Conservation (phyloP, 2,797 vertebrate genomes). For the Poecilia velifera region DNA sequence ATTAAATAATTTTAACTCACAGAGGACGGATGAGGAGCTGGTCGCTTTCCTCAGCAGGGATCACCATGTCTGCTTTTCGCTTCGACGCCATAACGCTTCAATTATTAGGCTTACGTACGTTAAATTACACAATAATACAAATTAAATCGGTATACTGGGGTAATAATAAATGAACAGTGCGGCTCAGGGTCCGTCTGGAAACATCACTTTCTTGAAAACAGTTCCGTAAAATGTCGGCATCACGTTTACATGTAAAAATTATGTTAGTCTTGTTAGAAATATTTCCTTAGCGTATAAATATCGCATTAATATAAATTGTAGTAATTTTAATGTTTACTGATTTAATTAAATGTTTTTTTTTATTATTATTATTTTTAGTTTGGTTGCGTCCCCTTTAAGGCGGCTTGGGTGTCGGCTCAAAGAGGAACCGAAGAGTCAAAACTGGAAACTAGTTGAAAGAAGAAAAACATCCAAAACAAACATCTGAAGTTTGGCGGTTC, state of each 20-base stretch:
- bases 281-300: too few relatives aligned
- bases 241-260: background rate
- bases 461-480: conserved; percentile 14
- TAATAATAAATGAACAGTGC: conserved; percentile 50
- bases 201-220: background rate
- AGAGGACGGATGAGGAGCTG: conserved; percentile 95
- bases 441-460: conserved; percentile 44
- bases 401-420: conserved; percentile 74
- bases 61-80: conserved; percentile 81
- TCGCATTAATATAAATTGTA: fast-evolving
- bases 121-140: background rate
- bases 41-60: conserved; percentile 96
- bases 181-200: conserved; percentile 13
- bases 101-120: background rate
- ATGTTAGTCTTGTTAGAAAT: background rate
- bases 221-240: background rate
- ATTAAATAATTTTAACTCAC: conserved; percentile 77
- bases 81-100: conserved; percentile 83
- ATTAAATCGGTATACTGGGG: background rate
- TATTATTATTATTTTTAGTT: background rate
- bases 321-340: fast-evolving
- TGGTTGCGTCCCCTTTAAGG: conserved; percentile 79
- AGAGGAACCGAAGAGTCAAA: conserved; percentile 73
- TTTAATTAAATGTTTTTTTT: background rate
- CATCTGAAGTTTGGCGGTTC: conserved; percentile 13